Percentiles rank a stretch among this genome's conserved stretches.
Conservation (phyloP, 2,797 vertebrate genomes). For the Phyllotis vaccarum region DNA sequence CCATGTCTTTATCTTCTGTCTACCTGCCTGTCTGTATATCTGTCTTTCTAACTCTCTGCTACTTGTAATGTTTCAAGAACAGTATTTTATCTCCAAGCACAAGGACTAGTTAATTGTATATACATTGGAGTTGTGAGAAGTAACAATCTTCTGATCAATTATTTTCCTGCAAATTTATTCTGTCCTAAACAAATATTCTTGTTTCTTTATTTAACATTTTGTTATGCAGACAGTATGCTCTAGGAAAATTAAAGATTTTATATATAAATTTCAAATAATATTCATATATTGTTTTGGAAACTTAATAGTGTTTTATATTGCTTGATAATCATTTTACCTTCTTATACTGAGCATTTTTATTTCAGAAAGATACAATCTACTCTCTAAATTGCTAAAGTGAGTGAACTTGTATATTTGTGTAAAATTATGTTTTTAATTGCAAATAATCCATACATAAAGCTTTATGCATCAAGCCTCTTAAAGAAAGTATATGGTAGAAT, state of each 20-base stretch:
- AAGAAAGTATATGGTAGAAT: slow-evolving; percentile 65
- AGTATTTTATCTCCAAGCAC: not conserved
- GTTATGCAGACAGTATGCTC: not conserved
- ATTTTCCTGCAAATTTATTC: slow-evolving; percentile 21
- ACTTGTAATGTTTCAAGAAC: not conserved
- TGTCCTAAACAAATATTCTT: slow-evolving; percentile 25
- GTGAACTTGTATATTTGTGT: slow-evolving; percentile 46
- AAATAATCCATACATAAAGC: slow-evolving; percentile 64
- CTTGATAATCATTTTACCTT: not conserved
- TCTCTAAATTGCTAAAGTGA: slow-evolving; percentile 69
- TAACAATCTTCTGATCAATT: not conserved
- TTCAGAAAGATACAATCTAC: slow-evolving; percentile 59
- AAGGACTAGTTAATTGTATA: not conserved
- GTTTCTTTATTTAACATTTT: slow-evolving; percentile 3
- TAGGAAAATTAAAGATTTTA: not conserved
- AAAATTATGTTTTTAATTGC: slow-evolving; percentile 56
- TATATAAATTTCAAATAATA: slow-evolving; percentile 41
- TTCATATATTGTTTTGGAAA: slow-evolving; percentile 21
- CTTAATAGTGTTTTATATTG: not conserved
- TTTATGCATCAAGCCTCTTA: not conserved
- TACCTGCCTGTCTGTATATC: not conserved
- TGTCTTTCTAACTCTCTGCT: not conserved
- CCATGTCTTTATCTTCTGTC: too few species aligned
- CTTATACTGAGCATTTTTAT: not conserved
- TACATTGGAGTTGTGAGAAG: not conserved